Percentiles rank a stretch among this genome's conserved stretches.
Evolutionary conservation across 2,888 invertebrate genomes (phyloP).

Genomic region (Leucozona laternaria): DNA sequence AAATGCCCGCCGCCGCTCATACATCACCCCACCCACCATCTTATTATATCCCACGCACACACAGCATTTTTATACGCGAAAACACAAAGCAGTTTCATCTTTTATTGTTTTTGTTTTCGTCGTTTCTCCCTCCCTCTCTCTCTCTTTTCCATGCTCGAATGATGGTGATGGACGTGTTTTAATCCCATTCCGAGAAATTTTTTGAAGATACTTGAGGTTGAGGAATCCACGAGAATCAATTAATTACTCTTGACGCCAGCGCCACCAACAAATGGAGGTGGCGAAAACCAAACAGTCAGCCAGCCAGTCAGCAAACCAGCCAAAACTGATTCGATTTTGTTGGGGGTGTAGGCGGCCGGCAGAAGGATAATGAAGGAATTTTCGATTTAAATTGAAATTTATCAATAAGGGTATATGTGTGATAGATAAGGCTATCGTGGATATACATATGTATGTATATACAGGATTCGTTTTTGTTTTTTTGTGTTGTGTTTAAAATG

Average conservation of each 20-base stretch:
- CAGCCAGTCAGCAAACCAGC: background rate
- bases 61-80: constrained; percentile 40
- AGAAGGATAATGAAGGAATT: constrained; percentile 37
- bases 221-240: constrained; percentile 75
- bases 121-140: constrained; percentile 28
- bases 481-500: constrained; percentile 21
- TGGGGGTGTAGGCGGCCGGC: too few species aligned
- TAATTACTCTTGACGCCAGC: constrained; percentile 73
- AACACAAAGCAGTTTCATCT: constrained; percentile 61
- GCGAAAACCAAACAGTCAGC: background rate
- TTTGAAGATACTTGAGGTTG: constrained; percentile 71
- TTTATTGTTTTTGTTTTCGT: constrained; percentile 67
- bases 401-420: constrained; percentile 50
- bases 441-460: background rate
- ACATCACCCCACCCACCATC: background rate
- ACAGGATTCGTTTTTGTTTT: background rate
- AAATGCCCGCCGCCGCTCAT: constrained; percentile 23
- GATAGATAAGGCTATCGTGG: constrained; percentile 38
- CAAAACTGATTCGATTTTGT: constrained; percentile 49
- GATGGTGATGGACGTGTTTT: constrained; percentile 70
- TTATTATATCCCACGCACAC: constrained; percentile 31
- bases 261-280: constrained; percentile 22
- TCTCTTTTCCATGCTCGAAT: background rate
- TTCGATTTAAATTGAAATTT: constrained; percentile 70
- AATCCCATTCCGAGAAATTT: constrained; percentile 71